Evolutionary conservation across 2,797 vertebrate genomes (phyloP).

Genomic region (Staurois parvus): DNA sequence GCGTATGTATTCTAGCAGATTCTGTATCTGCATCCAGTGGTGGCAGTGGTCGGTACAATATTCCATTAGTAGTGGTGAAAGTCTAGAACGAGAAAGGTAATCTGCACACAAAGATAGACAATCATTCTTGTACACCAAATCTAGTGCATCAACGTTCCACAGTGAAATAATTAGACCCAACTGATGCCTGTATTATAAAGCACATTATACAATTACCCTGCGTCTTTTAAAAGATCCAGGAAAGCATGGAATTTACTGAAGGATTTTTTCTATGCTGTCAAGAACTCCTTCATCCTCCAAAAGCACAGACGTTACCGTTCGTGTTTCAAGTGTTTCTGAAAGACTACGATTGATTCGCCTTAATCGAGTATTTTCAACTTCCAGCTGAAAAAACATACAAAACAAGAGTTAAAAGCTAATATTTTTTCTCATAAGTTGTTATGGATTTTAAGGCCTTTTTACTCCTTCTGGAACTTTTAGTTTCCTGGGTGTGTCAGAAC

Average conservation of each 20-base stretch:
- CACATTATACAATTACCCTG: conserved; percentile 79
- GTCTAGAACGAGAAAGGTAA: not conserved
- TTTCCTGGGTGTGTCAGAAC: too few relatives aligned
- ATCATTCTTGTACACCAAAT: not conserved
- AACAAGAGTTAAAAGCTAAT: not conserved
- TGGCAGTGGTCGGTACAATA: too few relatives aligned
- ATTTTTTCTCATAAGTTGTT: not conserved
- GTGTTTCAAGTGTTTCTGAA: conserved; percentile 82
- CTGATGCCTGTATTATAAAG: not conserved
- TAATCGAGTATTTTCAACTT: conserved; percentile 86
- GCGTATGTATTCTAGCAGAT: too few relatives aligned
- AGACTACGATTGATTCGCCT: conserved; percentile 84
- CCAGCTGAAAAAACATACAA: conserved; percentile 74
- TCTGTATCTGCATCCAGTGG: too few relatives aligned
- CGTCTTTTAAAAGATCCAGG: conserved; percentile 94
- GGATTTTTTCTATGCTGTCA: conserved; percentile 91
- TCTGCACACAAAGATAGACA: not conserved
- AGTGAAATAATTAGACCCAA: not conserved
- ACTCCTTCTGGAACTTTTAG: not conserved
- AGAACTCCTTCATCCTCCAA: conserved; percentile 91
- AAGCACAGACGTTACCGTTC: conserved; percentile 75
- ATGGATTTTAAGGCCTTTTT: not conserved
- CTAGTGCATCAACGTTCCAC: too few relatives aligned
- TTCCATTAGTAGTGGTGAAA: too few relatives aligned
- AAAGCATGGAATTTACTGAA: conserved; percentile 96